These are phyloP conservation scores for Hippolais icterina DNA, from an alignment of 2,113 vertebrate genomes.

Conservation along the genomic window DNA sequence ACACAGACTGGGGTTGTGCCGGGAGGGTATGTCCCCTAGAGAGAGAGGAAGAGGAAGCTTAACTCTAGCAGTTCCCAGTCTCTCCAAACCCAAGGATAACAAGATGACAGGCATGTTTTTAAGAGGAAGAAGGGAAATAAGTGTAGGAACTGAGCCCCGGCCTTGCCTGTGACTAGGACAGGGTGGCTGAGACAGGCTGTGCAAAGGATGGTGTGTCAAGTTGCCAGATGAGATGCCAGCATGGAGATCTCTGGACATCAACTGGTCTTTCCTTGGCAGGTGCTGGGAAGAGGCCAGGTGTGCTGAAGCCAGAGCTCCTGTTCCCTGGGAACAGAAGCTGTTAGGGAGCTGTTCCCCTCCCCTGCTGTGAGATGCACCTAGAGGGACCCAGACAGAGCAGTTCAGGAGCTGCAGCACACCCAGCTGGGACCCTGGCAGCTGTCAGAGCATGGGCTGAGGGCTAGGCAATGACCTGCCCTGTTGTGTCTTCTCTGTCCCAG, in stretches of 20 bases:
- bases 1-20: neutral
- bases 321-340: neutral
- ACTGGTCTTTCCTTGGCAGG: neutral
- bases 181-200: neutral
- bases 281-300: neutral
- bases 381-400: neutral
- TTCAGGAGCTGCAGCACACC: neutral
- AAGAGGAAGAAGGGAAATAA: neutral
- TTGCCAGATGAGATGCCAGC: neutral
- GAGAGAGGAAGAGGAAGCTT: neutral
- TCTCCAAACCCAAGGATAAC: neutral
- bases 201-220: neutral
- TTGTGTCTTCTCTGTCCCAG: conserved; percentile 70
- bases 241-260: neutral
- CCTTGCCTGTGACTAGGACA: fast-evolving
- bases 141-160: neutral
- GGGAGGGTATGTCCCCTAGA: neutral
- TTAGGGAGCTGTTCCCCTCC: neutral
- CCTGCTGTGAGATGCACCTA: neutral
- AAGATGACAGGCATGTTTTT: neutral
- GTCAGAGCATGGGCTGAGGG: neutral
- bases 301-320: neutral
- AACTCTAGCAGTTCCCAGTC: neutral
- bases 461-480: neutral
- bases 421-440: neutral